These are phyloP conservation scores for Arctocebus calabarensis DNA, from an alignment of 2,797 vertebrate genomes.

Conservation along the genomic window DNA sequence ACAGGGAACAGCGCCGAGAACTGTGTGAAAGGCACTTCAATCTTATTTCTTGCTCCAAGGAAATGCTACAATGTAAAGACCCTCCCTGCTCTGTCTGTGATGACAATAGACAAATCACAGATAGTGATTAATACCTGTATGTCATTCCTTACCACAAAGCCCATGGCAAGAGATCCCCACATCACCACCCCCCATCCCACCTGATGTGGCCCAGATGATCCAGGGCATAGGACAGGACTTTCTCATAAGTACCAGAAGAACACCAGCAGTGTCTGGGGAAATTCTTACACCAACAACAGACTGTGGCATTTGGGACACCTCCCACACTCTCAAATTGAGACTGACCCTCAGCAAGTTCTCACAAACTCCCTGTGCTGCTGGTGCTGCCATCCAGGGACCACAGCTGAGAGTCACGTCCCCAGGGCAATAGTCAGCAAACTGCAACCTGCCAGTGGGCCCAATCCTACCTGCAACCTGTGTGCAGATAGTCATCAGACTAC, in stretches of 20 bases:
- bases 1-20: neutral
- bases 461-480: neutral
- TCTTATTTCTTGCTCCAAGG: neutral
- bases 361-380: fast-evolving
- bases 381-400: too few species aligned
- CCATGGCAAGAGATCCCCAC: neutral
- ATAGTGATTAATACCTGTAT: neutral
- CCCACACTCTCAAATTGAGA: neutral
- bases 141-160: neutral
- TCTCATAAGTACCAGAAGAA: neutral
- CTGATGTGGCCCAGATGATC: neutral
- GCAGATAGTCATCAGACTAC: neutral
- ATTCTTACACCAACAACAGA: neutral
- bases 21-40: neutral
- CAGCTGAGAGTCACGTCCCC: neutral
- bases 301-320: fast-evolving
- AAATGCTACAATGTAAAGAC: neutral
- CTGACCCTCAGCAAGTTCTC: neutral
- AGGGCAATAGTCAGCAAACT: neutral
- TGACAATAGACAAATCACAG: neutral
- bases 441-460: neutral
- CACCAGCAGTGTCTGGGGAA: neutral
- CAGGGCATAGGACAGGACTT: neutral
- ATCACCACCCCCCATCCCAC: too few species aligned
- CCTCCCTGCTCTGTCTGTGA: neutral